These are phyloP conservation scores for Drosophila kambysellisi DNA, from an alignment of 2,888 invertebrate genomes.

Conservation along the genomic window DNA sequence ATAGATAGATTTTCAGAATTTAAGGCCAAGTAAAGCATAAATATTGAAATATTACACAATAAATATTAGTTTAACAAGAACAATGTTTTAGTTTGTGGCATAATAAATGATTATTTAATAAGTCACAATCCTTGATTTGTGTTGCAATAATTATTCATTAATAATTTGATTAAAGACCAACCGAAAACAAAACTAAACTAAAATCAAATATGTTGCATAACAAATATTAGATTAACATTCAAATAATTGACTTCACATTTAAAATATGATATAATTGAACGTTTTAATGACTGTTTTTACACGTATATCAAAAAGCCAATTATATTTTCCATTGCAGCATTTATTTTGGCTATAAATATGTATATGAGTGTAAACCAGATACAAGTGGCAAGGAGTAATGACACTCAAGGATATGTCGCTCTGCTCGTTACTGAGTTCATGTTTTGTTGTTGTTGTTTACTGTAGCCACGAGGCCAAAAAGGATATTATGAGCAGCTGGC, in stretches of 20 bases:
- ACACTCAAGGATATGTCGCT: slow-evolving; percentile 38
- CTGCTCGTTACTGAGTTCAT: neutral
- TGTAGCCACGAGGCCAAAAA: slow-evolving; percentile 63
- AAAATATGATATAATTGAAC: neutral
- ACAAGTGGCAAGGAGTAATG: slow-evolving; percentile 39
- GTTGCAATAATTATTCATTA: neutral
- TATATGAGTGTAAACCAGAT: slow-evolving; percentile 7
- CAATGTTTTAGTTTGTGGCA: neutral
- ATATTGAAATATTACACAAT: neutral
- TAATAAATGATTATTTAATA: neutral
- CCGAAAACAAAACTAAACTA: neutral
- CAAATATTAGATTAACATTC: neutral
- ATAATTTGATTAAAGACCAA: neutral
- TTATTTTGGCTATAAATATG: neutral
- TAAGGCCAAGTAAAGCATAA: neutral
- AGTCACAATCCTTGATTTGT: neutral
- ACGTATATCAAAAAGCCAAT: neutral
- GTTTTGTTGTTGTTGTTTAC: slow-evolving; percentile 13
- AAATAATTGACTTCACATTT: neutral
- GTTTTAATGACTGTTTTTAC: neutral
- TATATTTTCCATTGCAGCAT: neutral
- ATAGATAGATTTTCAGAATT: neutral
- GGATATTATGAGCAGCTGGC: slow-evolving; percentile 67
- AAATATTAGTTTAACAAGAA: neutral
- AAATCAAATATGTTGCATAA: neutral